Evolutionary conservation across 2,797 vertebrate species (phyloP), one percentile per base, ranked within the genome.

Genomic region (Heterohyrax brucei): DNA sequence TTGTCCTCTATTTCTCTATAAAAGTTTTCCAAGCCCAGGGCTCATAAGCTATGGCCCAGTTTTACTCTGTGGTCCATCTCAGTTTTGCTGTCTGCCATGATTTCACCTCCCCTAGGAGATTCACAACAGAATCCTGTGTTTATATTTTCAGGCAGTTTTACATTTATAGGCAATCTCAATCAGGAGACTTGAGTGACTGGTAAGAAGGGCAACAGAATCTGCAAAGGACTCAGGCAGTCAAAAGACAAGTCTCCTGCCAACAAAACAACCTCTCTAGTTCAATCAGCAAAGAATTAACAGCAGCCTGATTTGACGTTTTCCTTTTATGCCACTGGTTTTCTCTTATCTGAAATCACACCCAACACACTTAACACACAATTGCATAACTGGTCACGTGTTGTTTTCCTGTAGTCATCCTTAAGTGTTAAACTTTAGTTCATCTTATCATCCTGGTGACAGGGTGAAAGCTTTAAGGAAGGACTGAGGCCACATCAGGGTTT

Each of bases 61-160:
- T 83, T 33, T 44, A 80, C 28, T 48, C 75, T 72, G 0, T 21
- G 62, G 39, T 81, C 16, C 4, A 22, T 14, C 53, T 94, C 21
- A 66, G 56, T 87, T 77, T 68, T 50, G 30, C 46, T 86, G n/a
- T 82, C n/a, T 90, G 39, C 5, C 53, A 87, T 50, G 84, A 87
- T 56, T 9, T 44, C 4, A 76, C 28, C 24, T 77, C 56, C 50
- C 84, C 10, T 61, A 84, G 59, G 14, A 87, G 59, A 72, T 39
- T 70, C 30, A 48, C 64, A 77, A 48, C 18, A 66, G 26, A 89
- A 76, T 61, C 56, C 4, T 59, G 1, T 70, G 48, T 28, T 73
- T 61, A 77, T 66, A 30, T 53, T 53, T 44, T 73, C 48, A 53
- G n/a, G 44, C 39, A 5, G 26, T 46, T 86, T 86, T 87, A 64